phyloP scores from a whole-genome alignment of 2,888 invertebrate species.

The Tetheella fluctuosa region DNA sequence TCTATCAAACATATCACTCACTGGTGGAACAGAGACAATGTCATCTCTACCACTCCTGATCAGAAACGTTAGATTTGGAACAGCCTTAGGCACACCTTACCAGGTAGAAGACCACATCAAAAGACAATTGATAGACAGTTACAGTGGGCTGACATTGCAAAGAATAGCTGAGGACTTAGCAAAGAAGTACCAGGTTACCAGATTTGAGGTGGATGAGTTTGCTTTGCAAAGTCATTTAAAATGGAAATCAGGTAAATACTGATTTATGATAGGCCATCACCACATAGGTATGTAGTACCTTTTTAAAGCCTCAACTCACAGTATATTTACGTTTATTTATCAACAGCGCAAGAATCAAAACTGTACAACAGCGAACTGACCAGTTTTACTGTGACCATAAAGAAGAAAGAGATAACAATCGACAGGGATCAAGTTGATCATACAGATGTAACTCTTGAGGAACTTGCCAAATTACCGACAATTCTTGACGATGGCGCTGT shows the following conservation, averaged over 20 bases:
- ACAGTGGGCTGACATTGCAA: constrained; percentile 94
- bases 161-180: constrained; percentile 95
- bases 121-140: constrained; percentile 86
- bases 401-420: constrained; percentile 89
- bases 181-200: constrained; percentile 87
- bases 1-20: constrained; percentile 91
- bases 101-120: constrained; percentile 89
- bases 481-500: constrained; percentile 93
- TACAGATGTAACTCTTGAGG: constrained; percentile 88
- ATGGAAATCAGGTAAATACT: constrained; percentile 90
- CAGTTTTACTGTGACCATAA: constrained; percentile 90
- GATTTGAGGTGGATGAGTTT: constrained; percentile 92
- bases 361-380: constrained; percentile 93
- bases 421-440: constrained; percentile 91
- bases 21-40: constrained; percentile 98
- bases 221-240: constrained; percentile 90
- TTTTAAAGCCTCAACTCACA: no score
- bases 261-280: no score
- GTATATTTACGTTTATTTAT: background rate
- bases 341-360: constrained; percentile 92
- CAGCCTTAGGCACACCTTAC: constrained; percentile 89
- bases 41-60: constrained; percentile 93
- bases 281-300: no score
- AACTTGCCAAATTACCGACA: constrained; percentile 89
- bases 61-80: constrained; percentile 94